phyloP scores from a whole-genome alignment of 2,888 invertebrate species.

The Troides helena region DNA sequence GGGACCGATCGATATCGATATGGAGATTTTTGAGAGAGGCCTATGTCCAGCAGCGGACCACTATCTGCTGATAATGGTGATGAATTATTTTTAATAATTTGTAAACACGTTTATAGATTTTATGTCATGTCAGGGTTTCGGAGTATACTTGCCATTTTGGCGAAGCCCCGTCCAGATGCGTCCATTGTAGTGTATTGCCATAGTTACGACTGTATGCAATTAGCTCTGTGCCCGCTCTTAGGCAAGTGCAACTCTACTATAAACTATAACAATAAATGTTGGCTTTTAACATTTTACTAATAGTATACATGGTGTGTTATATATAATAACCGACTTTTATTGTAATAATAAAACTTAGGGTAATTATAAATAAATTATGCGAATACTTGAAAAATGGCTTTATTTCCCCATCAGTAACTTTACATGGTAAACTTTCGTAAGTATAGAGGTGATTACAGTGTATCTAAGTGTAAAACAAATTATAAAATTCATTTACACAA shows the following conservation, averaged over 20 bases:
- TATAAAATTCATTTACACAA: conserved; percentile 25
- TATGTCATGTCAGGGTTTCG: conserved; percentile 10
- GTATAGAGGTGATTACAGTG: conserved; percentile 47
- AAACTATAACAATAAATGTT: conserved; percentile 7
- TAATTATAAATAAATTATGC: conserved; percentile 12
- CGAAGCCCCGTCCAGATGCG: conserved; percentile 22
- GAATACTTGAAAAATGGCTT: conserved; percentile 51
- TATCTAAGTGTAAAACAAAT: conserved; percentile 43
- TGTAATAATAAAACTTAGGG: background rate
- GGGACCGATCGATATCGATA: too few relatives aligned
- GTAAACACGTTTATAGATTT: conserved; percentile 14
- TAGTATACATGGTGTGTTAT: conserved; percentile 26
- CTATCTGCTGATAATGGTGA: too few relatives aligned
- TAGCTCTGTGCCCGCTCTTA: background rate
- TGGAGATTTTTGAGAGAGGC: too few relatives aligned
- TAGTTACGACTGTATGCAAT: background rate
- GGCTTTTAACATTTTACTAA: conserved; percentile 25
- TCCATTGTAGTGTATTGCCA: conserved; percentile 12
- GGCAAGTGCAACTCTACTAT: background rate
- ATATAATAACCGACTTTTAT: conserved; percentile 6
- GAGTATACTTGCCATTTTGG: conserved; percentile 12
- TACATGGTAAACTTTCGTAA: conserved; percentile 47
- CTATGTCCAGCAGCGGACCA: too few relatives aligned
- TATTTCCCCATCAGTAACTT: conserved; percentile 46
- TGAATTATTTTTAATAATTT: too few relatives aligned